A percentile compares a stretch with the other conserved stretches of the same genome.
These are phyloP conservation scores for Apodemia zela DNA, from an alignment of 2,888 invertebrate genomes.

Conservation along the genomic window DNA sequence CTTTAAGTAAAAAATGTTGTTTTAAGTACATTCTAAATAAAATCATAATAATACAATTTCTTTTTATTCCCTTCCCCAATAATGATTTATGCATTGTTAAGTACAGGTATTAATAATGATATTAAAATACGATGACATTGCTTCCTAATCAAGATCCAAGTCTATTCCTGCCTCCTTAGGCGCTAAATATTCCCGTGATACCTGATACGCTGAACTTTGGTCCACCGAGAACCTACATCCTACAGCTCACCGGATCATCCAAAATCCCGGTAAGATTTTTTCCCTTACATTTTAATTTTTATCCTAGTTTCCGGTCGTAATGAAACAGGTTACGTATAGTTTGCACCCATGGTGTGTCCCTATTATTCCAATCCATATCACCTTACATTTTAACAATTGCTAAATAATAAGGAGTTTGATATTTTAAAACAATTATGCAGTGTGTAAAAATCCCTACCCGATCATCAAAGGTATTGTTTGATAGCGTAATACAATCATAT, in stretches of 20 bases:
- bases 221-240: slow-evolving; percentile 74
- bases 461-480: too few relatives aligned
- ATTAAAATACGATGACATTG: slow-evolving; percentile 40
- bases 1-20: slow-evolving; percentile 69
- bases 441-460: too few relatives aligned
- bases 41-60: slow-evolving; percentile 53
- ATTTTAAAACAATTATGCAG: neutral
- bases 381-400: slow-evolving; percentile 10
- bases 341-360: slow-evolving; percentile 11
- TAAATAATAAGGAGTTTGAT: neutral
- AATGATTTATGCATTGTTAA: slow-evolving; percentile 31
- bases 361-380: slow-evolving; percentile 17
- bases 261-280: slow-evolving; percentile 74
- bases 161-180: slow-evolving; percentile 72
- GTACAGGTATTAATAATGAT: slow-evolving; percentile 30
- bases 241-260: slow-evolving; percentile 75
- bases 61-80: slow-evolving; percentile 39
- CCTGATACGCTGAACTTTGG: slow-evolving; percentile 64
- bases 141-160: slow-evolving; percentile 71
- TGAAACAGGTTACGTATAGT: slow-evolving; percentile 13
- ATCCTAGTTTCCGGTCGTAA: slow-evolving; percentile 55
- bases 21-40: slow-evolving; percentile 72
- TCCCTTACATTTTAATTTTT: slow-evolving; percentile 72
- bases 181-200: slow-evolving; percentile 71
- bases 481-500: too few relatives aligned